Base-by-base conservation (phyloP, 2,113 vertebrate species). In the Cairina moschata region DNA sequence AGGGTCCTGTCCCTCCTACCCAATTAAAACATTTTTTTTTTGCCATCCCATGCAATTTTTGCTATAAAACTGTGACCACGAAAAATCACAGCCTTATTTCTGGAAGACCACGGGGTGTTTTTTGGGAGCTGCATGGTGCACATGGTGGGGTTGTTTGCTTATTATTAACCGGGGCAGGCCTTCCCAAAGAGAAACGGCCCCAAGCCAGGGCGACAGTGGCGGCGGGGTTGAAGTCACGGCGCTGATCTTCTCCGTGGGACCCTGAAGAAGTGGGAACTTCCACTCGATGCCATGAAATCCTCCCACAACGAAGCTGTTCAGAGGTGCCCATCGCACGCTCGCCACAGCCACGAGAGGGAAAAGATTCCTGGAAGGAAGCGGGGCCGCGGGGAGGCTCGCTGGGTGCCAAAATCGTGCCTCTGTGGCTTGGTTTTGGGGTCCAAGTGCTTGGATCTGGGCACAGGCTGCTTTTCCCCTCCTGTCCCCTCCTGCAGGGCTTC, bases 211-310 rank as follows among this genome's bases (percentile, higher is more conserved):
- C 31, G 86, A 94, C 83, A 81, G 76, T 44, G 77, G 65, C 42
- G 13, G 22, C 11, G 44, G 83, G 69, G 84, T 55, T 72, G 90
- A 52, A 94, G 75, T 60, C 84, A 52, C 84, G 2, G 13, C 11
- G 8, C 79, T 91, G 56, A 96, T 95, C 95, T 95, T 55, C 86
- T 80, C 88, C 3, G 75, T 1, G 91, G 52, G 16, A 3, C 67
- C 38, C 91, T 46, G 56, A 87, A 69, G 84, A n/a, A 58, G 71
- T 94, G 85, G 85, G 25, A 94, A 93, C 11, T 52, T 36, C 90
- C 85, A 62, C 22, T 32, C 85, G 94, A 66, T 23, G 87, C 90
- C 93, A 52, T 42, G 71, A 95, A 96, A 95, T 88, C 87, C 86
- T 73, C 55, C 83, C 83, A 74, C 89, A 69, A 69, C 40, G 76